phyloP scores from a whole-genome alignment of 2,113 vertebrate species.

The Brachypteracias leptosomus region DNA sequence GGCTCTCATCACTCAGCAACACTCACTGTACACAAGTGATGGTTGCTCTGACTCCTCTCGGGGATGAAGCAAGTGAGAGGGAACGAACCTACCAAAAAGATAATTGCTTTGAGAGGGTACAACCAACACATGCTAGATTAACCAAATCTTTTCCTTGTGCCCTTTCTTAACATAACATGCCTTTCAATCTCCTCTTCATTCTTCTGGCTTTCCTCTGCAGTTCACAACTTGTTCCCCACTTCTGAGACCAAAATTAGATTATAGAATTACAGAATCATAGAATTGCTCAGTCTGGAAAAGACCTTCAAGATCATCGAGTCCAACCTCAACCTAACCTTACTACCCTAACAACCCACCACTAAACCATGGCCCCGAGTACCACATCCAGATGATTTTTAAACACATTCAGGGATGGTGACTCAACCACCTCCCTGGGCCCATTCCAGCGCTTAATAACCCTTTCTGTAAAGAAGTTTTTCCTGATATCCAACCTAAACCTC shows the following conservation, averaged over 20 bases:
- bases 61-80: neutral
- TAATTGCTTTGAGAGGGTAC: neutral
- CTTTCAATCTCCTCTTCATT: neutral
- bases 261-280: too few relatives aligned
- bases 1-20: neutral
- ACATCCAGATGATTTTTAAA: too few relatives aligned
- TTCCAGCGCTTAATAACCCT: too few relatives aligned
- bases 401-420: too few relatives aligned
- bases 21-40: rapidly evolving
- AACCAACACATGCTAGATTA: neutral
- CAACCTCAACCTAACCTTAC: too few relatives aligned
- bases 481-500: too few relatives aligned
- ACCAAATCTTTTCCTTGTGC: neutral
- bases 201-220: neutral
- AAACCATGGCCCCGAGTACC: too few relatives aligned
- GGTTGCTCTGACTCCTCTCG: neutral
- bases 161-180: neutral
- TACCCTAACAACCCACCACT: too few relatives aligned
- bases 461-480: too few relatives aligned
- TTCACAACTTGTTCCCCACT: neutral
- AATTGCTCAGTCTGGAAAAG: too few relatives aligned
- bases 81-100: neutral
- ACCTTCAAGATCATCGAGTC: too few relatives aligned
- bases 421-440: too few relatives aligned
- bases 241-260: neutral